phyloP scores from a whole-genome alignment of 2,797 vertebrate species.

The Neopelma chrysocephalum region DNA sequence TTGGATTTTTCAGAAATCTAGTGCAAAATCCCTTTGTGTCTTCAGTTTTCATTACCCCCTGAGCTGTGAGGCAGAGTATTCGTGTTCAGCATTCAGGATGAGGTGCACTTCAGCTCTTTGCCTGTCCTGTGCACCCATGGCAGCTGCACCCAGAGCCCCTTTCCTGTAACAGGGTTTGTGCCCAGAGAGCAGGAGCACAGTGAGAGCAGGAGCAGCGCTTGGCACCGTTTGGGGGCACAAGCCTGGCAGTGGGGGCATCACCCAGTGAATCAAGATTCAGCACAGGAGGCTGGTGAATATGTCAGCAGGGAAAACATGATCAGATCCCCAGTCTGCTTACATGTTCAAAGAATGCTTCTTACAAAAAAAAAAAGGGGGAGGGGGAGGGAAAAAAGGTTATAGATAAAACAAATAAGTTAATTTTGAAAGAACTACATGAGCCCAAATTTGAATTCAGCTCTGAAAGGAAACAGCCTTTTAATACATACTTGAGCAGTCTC shows the following conservation, averaged over 20 bases:
- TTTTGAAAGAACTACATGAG: neutral
- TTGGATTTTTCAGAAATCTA: constrained; percentile 61
- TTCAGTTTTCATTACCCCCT: constrained; percentile 54
- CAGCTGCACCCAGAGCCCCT: neutral
- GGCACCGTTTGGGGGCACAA: neutral
- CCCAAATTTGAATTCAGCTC: neutral
- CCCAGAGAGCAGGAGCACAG: neutral
- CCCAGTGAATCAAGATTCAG: neutral
- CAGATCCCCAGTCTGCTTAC: neutral
- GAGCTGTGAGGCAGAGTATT: neutral
- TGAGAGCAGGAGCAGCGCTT: neutral
- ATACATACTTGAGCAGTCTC: neutral
- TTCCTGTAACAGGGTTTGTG: neutral
- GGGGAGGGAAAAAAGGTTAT: neutral
- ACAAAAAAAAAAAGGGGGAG: neutral
- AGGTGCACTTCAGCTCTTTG: neutral
- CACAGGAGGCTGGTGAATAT: neutral
- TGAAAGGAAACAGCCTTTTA: neutral
- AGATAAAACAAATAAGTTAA: neutral
- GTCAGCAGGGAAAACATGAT: neutral
- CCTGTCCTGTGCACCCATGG: neutral
- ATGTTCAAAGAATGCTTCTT: neutral
- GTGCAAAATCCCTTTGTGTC: constrained; percentile 58
- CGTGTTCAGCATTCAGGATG: constrained; percentile 21
- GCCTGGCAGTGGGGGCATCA: neutral